Conservation (phyloP, 2,113 vertebrate genomes). For the Nematolebias whitei region DNA sequence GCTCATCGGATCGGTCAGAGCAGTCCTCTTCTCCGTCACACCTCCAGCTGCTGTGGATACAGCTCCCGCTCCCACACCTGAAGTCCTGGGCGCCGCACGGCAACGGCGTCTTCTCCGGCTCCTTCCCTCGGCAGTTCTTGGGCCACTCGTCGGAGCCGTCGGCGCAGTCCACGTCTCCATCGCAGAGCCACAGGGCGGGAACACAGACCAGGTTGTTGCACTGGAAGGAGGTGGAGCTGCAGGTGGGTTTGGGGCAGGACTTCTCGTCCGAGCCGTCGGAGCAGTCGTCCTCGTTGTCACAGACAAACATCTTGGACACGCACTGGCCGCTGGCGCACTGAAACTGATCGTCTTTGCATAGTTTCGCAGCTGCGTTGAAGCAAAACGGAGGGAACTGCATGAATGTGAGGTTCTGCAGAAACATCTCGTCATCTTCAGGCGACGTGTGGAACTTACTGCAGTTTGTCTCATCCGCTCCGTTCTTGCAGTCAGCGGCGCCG, state of each 20-base stretch:
- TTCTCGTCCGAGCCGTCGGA: constrained; percentile 83
- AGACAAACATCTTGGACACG: constrained; percentile 78
- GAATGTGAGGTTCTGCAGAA: too few species aligned
- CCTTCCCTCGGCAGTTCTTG: constrained; percentile 54
- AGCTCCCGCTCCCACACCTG: constrained; percentile 82
- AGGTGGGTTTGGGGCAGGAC: constrained; percentile 75
- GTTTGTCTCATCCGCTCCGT: constrained; percentile 82
- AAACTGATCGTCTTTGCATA: constrained; percentile 77
- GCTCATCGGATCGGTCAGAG: constrained; percentile 84
- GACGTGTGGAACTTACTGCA: constrained; percentile 81
- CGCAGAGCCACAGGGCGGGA: constrained; percentile 81
- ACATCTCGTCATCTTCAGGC: too few species aligned
- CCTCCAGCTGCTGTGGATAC: constrained; percentile 81
- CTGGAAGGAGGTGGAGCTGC: constrained; percentile 73
- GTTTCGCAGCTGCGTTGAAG: constrained; percentile 69
- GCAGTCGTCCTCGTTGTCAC: constrained; percentile 85
- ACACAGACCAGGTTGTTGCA: constrained; percentile 83
- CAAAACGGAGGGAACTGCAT: neutral
- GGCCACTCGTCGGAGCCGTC: constrained; percentile 88
- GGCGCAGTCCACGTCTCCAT: constrained; percentile 81
- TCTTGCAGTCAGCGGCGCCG: constrained; percentile 79
- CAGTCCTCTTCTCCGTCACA: constrained; percentile 84
- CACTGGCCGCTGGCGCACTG: constrained; percentile 83
- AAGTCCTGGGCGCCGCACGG: constrained; percentile 77
- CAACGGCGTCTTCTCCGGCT: accelerated